These are phyloP conservation scores for Athalia circularis DNA, from an alignment of 2,888 invertebrate species.

Conservation along the genomic window DNA sequence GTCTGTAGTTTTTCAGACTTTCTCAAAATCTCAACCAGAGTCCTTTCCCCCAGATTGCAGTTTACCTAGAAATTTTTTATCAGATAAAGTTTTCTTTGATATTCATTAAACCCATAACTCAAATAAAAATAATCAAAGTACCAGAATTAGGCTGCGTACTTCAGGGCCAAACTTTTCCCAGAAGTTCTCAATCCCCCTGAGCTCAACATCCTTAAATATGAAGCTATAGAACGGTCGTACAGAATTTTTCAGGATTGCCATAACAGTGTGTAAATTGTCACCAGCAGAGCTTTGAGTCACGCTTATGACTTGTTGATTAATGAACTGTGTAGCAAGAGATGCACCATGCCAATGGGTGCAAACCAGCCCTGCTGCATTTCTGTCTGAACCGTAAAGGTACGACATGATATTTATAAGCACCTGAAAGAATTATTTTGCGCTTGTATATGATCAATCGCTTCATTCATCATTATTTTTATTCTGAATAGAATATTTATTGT, in stretches of 20 bases:
- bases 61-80: slow-evolving; percentile 62
- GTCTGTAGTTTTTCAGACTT: slow-evolving; percentile 77
- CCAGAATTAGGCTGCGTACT: slow-evolving; percentile 77
- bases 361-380: slow-evolving; percentile 80
- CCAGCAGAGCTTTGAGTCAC: slow-evolving; percentile 74
- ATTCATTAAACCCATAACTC: not conserved
- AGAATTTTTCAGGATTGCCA: slow-evolving; percentile 74
- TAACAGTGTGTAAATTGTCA: slow-evolving; percentile 71
- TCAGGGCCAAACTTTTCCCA: slow-evolving; percentile 79
- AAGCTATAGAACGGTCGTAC: slow-evolving; percentile 75
- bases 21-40: slow-evolving; percentile 78
- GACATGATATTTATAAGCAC: slow-evolving; percentile 80
- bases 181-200: slow-evolving; percentile 75
- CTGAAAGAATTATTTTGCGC: slow-evolving; percentile 71
- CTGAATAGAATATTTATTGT: no score
- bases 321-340: slow-evolving; percentile 78
- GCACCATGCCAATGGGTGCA: slow-evolving; percentile 82
- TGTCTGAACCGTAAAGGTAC: slow-evolving; percentile 80
- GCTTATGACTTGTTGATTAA: slow-evolving; percentile 76
- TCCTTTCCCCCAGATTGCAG: slow-evolving; percentile 81
- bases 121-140: slow-evolving; percentile 52
- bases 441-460: no score
- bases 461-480: no score
- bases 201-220: slow-evolving; percentile 77
- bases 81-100: not conserved